Base-by-base conservation (phyloP, 2,113 vertebrate species). In the Melospiza georgiana region DNA sequence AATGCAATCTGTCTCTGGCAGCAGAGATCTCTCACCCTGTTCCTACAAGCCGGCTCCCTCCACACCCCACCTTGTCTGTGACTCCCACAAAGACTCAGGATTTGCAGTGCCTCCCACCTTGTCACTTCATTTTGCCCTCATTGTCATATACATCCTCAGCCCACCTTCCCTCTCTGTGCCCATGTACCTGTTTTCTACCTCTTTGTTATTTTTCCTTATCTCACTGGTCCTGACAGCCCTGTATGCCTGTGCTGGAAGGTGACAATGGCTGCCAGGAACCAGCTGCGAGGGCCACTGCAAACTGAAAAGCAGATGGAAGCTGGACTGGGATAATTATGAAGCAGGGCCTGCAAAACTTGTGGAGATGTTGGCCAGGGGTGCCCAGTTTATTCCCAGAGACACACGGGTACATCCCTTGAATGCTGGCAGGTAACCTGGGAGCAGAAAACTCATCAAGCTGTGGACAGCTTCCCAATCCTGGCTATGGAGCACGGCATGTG, bases 61-160 rank as follows among this genome's bases (percentile, higher is more conserved):
- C 4, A 0, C 6, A 3, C 61, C 66, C 58, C 48, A 52, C 49
- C 28, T 54, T 1, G 0, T 46, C 69, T 43, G 49, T 0, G 0
- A 57, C 24, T 73, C 48, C 27, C 37, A n/a, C 1, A 0, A 52
- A 81, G 31, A 69, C 49, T 39, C 37, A 8, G 13, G 37, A 22
- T 69, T 73, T 87, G 68, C 16, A 14, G 14, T 49, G 52, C 18
- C 44, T 93, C 37, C 24, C 46, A 49, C 67, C 28, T 76, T 74
- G 46, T 24, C 18, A 21, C 43, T 83, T 78, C 28, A 35, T 44
- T 35, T 69, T 28, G 5, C 58, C 23, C 19, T 61, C 63, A n/a
- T 1, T 24, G 6, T 62, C 79, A 63, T 3, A 0, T 11, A 76
- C 8, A 8, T 90, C 85, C 41, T 68, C 79, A 66, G 69, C 18